phyloP scores from a whole-genome alignment of 1,140 invertebrate species.

The Euura lappo region DNA sequence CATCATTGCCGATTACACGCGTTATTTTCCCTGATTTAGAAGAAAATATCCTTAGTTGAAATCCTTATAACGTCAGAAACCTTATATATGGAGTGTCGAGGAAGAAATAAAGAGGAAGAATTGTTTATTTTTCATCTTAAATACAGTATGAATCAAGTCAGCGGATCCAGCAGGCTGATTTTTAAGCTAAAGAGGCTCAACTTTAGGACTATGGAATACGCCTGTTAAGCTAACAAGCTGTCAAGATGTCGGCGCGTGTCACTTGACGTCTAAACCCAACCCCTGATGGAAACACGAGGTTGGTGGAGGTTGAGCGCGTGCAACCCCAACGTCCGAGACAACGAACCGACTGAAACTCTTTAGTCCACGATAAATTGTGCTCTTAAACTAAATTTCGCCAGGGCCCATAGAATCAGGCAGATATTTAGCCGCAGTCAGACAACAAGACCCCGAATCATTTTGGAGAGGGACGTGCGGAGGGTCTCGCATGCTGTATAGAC shows the following conservation, averaged over 20 bases:
- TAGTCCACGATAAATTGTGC: not conserved
- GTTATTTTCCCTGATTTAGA: too few species aligned
- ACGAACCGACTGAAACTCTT: not conserved
- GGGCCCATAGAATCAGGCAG: not conserved
- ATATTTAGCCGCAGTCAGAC: not conserved
- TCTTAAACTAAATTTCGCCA: not conserved
- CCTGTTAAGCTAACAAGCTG: slow-evolving; percentile 56
- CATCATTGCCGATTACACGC: too few species aligned
- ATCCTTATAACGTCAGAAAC: too few species aligned
- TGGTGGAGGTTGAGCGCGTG: not conserved
- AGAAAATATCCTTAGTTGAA: too few species aligned
- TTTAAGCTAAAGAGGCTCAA: slow-evolving; percentile 17
- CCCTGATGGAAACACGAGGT: not conserved
- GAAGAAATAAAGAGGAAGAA: too few species aligned
- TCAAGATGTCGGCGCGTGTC: slow-evolving; percentile 58
- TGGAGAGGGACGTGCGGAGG: not conserved
- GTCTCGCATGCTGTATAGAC: not conserved
- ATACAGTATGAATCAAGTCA: too few species aligned
- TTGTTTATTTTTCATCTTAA: too few species aligned
- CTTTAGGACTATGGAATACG: slow-evolving; percentile 17
- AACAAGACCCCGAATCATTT: not conserved
- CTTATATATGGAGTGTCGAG: too few species aligned
- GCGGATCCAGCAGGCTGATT: not conserved
- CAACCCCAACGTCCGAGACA: slow-evolving; percentile 6
- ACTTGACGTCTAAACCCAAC: slow-evolving; percentile 41